Conservation (phyloP, 2,888 invertebrate genomes). For the Camptogramma bilineatum region DNA sequence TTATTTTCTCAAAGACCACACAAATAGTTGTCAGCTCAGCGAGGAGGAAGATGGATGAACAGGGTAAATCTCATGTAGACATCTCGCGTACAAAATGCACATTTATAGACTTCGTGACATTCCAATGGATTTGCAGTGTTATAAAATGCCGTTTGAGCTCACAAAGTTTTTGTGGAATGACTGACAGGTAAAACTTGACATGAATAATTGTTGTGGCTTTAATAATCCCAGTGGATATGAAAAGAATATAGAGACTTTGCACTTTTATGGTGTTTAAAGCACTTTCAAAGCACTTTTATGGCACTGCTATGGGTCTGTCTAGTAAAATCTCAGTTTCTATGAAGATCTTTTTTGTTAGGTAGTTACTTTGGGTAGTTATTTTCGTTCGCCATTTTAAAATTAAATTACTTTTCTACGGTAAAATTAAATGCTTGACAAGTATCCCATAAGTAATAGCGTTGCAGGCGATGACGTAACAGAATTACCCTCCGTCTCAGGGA, state of each 20-base stretch:
- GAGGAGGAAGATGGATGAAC: slow-evolving; percentile 11
- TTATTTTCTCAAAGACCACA: background rate
- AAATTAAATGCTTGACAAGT: slow-evolving; percentile 2
- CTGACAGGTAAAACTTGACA: too few relatives aligned
- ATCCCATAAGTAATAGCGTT: background rate
- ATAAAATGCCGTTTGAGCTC: background rate
- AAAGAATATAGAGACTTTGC: too few relatives aligned
- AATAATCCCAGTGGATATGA: too few relatives aligned
- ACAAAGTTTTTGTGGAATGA: background rate
- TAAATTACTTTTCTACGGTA: background rate
- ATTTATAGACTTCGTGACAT: slow-evolving; percentile 7
- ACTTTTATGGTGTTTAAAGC: too few relatives aligned
- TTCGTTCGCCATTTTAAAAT: background rate
- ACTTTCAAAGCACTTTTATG: too few relatives aligned
- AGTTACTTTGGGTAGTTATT: background rate
- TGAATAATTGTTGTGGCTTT: too few relatives aligned
- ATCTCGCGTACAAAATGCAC: slow-evolving; percentile 7
- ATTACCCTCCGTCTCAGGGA: slow-evolving; percentile 7
- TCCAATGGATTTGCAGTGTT: background rate
- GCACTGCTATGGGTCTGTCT: too few relatives aligned
- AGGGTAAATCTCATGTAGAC: background rate
- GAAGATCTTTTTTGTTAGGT: too few relatives aligned
- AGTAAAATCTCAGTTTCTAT: too few relatives aligned
- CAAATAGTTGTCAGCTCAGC: slow-evolving; percentile 3
- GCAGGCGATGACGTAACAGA: slow-evolving; percentile 15